Evolutionary conservation across 1,140 invertebrate genomes (phyloP), one percentile per base, ranked within the genome.

Genomic region (Macrotrachela quadricornifera): DNA sequence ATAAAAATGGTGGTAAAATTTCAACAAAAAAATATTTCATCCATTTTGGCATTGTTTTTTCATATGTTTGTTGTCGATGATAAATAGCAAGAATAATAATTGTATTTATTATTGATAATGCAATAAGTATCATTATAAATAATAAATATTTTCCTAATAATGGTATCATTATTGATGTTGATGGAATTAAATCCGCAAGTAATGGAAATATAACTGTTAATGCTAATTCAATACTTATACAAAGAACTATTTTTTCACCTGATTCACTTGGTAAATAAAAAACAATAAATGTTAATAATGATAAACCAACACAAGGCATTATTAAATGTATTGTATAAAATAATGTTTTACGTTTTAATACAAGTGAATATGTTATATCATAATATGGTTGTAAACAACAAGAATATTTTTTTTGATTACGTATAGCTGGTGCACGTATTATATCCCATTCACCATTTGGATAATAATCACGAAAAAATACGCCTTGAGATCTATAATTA

Each of bases 41-140:
- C 86, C 85, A 91, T 0, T 83, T 83, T 16, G 85, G 80, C 85
- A 92, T 91, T 38, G n/a, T n/a, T 77, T 78, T 68, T 99, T 91
- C 0, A 91, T 94, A 0, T 91, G 92, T 62, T 88, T 84, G 10
- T 87, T 85, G 37, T 86, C 88, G 80, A 67, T 91, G 94, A 70
- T 95, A 90, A 50, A 97, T 84, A 71, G 97, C 96, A 44, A 99
- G 75, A 38, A 97, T 90, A 58, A 94, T 80, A 57, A 99, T 90
- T 30, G 92, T 96, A 58, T 94, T 85, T 68, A 91, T 88, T 71
- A 95, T 95, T 16, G 92, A 96, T 46, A 94, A 74, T 38, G 91
- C 95, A 52, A 97, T 91, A 54, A 99, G 78, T 63, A 97, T 94
- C 88, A 97, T 96, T 49, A 92, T 94, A 69, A 99, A 99, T 64